Evolutionary conservation across 2,888 invertebrate genomes (phyloP).

Genomic region (Dryomyza anilis): DNA sequence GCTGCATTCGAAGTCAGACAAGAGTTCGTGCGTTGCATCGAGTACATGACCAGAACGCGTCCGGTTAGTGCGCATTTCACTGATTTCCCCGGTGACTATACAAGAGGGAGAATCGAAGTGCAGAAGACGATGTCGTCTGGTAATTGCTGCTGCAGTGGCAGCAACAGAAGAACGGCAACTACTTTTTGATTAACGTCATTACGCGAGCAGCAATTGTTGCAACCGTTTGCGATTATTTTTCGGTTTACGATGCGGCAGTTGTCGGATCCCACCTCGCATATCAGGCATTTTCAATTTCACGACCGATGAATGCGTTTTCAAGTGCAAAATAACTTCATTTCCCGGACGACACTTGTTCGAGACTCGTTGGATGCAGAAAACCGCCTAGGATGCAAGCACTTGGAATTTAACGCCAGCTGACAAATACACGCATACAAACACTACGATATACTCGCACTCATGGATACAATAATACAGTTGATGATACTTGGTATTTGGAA

Average conservation of each 20-base stretch:
- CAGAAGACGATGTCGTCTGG: too few relatives aligned
- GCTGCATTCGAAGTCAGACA: too few relatives aligned
- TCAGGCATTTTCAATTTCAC: not conserved
- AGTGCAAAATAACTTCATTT: constrained; percentile 1
- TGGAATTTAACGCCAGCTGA: too few relatives aligned
- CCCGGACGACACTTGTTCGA: not conserved
- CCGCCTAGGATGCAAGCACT: not conserved
- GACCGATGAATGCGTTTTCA: not conserved
- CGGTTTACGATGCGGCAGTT: not conserved
- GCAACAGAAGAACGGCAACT: constrained; percentile 28
- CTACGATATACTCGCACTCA: too few relatives aligned
- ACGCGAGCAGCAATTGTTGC: constrained; percentile 52
- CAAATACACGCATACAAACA: constrained; percentile 34
- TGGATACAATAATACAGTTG: too few relatives aligned
- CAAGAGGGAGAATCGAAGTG: too few relatives aligned
- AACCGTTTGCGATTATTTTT: constrained; percentile 10
- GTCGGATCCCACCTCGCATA: not conserved
- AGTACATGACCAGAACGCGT: too few relatives aligned
- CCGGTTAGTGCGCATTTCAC: constrained; percentile 10
- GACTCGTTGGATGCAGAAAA: not conserved
- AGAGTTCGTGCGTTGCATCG: too few relatives aligned
- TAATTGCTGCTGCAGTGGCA: constrained; percentile 3
- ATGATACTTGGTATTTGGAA: not conserved
- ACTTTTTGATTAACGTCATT: constrained; percentile 53
- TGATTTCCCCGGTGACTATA: constrained; percentile 9